These are phyloP conservation scores for Aleiodes leptofemur DNA, from an alignment of 2,888 invertebrate species.

Conservation along the genomic window DNA sequence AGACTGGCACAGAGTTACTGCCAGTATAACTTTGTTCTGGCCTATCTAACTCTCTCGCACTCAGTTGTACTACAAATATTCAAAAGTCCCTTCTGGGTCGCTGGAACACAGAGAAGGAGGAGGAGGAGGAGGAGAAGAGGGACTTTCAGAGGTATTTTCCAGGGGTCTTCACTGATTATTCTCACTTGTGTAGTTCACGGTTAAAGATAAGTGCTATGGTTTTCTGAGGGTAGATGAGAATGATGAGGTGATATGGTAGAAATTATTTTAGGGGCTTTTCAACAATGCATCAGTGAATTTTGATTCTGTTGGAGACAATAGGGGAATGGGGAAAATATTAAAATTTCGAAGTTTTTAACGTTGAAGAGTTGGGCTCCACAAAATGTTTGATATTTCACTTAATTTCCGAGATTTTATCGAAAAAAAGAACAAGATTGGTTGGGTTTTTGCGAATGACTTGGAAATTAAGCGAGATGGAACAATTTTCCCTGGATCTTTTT, in stretches of 20 bases:
- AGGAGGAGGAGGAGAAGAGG: not conserved
- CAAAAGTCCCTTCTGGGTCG: conserved; percentile 27
- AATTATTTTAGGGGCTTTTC: conserved; percentile 38
- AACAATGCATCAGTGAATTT: conserved; percentile 41
- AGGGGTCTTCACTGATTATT: conserved; percentile 17
- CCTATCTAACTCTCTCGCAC: not conserved
- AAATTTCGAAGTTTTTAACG: too few relatives aligned
- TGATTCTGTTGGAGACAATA: conserved; percentile 7
- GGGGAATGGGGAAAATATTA: conserved; percentile 14
- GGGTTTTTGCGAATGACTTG: too few relatives aligned
- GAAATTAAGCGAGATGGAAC: conserved; percentile 8
- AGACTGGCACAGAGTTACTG: conserved; percentile 27
- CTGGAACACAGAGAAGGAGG: not conserved
- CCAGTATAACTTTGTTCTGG: conserved; percentile 23
- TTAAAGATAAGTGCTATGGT: conserved; percentile 12
- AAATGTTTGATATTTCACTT: too few relatives aligned
- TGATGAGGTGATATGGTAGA: conserved; percentile 37
- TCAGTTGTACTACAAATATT: conserved; percentile 8
- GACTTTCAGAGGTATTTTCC: not conserved
- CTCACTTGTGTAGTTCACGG: conserved; percentile 27
- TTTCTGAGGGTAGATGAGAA: conserved; percentile 2
- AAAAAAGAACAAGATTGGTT: too few relatives aligned
- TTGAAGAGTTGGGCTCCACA: too few relatives aligned
- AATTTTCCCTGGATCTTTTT: too few relatives aligned
- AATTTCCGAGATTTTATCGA: too few relatives aligned